A percentile compares a stretch with the other conserved stretches of the same genome.
These are phyloP conservation scores for Bungarus multicinctus DNA, from an alignment of 2,113 vertebrate genomes.

Conservation along the genomic window DNA sequence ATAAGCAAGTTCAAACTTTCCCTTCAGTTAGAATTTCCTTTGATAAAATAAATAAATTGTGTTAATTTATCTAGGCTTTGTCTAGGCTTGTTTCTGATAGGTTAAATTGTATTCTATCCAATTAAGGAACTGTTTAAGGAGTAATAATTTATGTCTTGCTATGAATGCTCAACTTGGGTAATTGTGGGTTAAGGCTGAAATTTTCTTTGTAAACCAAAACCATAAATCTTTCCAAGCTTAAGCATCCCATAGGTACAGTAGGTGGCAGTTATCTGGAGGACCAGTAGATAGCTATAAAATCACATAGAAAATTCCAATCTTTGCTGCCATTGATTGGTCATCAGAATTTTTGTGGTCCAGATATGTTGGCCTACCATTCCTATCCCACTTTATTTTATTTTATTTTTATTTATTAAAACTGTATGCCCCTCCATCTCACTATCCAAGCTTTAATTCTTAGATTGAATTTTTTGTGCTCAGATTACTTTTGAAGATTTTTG, in stretches of 20 bases:
- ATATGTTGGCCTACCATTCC: neutral
- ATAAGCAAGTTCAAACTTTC: neutral
- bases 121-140: neutral
- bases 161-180: neutral
- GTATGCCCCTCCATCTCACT: neutral
- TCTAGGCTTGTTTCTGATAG: neutral
- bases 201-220: neutral
- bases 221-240: neutral
- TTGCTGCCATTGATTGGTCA: neutral
- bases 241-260: neutral
- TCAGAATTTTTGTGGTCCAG: neutral
- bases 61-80: neutral
- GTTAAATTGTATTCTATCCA: neutral
- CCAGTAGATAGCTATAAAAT: neutral
- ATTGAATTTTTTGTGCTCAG: neutral
- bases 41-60: neutral
- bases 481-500: neutral
- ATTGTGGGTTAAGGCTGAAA: neutral
- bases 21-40: neutral
- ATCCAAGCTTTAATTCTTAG: neutral
- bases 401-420: neutral
- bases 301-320: neutral
- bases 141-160: neutral
- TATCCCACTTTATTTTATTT: neutral
- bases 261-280: neutral